phyloP scores from a whole-genome alignment of 2,113 vertebrate genomes.

The Empidonax traillii region DNA sequence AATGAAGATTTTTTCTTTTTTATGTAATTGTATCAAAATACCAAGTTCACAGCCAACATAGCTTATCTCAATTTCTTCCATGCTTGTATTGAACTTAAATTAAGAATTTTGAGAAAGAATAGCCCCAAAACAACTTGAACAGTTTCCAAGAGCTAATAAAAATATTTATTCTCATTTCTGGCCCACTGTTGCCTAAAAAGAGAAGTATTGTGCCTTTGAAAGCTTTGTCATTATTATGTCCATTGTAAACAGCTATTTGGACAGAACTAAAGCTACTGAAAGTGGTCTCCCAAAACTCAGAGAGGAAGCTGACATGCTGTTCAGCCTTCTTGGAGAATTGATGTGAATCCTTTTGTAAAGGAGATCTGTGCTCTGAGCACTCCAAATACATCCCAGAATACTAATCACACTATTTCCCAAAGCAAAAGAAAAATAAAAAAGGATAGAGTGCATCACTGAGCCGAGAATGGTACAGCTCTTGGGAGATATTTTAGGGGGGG shows the following conservation, averaged over 20 bases:
- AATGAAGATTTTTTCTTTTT: neutral
- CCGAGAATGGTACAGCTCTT: neutral
- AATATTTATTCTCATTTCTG: neutral
- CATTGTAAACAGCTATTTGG: constrained; percentile 28
- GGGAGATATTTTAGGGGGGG: neutral
- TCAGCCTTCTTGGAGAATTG: constrained; percentile 47
- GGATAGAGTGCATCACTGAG: neutral
- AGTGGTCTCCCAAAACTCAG: constrained; percentile 40
- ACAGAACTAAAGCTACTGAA: constrained; percentile 2
- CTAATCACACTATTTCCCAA: constrained; percentile 31
- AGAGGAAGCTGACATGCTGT: constrained; percentile 24
- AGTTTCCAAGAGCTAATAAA: neutral
- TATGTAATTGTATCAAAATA: neutral
- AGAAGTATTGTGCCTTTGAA: neutral
- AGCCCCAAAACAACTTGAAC: neutral
- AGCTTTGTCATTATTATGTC: constrained; percentile 9
- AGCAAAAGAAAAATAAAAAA: neutral
- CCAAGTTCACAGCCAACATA: neutral
- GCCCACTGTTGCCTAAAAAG: neutral
- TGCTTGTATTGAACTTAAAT: neutral
- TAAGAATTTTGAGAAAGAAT: neutral
- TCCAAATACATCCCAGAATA: constrained; percentile 45
- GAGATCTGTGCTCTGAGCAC: constrained; percentile 40
- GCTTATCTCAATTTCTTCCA: neutral
- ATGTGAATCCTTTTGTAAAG: constrained; percentile 52